Conservation (phyloP, 2,888 invertebrate species). For the Hypercompe scribonia region DNA sequence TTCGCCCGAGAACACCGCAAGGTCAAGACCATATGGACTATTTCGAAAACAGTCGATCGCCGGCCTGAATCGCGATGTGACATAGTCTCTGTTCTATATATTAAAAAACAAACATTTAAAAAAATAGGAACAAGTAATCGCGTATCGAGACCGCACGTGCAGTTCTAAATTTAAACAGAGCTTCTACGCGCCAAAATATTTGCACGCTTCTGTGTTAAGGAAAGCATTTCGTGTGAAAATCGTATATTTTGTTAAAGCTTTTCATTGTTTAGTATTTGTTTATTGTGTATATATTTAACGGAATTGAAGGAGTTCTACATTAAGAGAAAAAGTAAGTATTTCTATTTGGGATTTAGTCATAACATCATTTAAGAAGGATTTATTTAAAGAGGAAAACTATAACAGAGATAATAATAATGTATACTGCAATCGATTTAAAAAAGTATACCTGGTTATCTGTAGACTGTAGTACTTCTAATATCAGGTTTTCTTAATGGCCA, state of each 20-base stretch:
- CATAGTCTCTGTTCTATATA: constrained; percentile 58
- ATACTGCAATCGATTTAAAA: too few relatives aligned
- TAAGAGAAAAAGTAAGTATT: constrained; percentile 62
- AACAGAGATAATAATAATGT: too few relatives aligned
- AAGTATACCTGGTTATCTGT: neutral
- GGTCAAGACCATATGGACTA: constrained; percentile 81
- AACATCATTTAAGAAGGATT: too few relatives aligned
- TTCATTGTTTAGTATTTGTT: constrained; percentile 9
- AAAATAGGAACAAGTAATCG: constrained; percentile 34
- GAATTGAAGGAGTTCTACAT: constrained; percentile 38
- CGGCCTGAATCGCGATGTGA: constrained; percentile 70
- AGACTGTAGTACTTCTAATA: neutral
- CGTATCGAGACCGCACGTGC: constrained; percentile 52
- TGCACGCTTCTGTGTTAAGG: constrained; percentile 56
- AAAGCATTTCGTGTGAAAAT: constrained; percentile 34
- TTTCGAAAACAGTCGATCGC: constrained; percentile 77
- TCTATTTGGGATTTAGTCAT: neutral
- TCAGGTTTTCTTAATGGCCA: neutral
- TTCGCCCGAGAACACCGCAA: constrained; percentile 75
- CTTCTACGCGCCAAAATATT: constrained; percentile 56
- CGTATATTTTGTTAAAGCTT: constrained; percentile 16
- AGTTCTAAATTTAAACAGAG: constrained; percentile 72
- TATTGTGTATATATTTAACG: constrained; percentile 27
- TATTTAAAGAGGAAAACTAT: too few relatives aligned
- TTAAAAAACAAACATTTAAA: constrained; percentile 39